Base-by-base conservation (phyloP, 2,888 invertebrate species). In the Priocnemis perturbator region DNA sequence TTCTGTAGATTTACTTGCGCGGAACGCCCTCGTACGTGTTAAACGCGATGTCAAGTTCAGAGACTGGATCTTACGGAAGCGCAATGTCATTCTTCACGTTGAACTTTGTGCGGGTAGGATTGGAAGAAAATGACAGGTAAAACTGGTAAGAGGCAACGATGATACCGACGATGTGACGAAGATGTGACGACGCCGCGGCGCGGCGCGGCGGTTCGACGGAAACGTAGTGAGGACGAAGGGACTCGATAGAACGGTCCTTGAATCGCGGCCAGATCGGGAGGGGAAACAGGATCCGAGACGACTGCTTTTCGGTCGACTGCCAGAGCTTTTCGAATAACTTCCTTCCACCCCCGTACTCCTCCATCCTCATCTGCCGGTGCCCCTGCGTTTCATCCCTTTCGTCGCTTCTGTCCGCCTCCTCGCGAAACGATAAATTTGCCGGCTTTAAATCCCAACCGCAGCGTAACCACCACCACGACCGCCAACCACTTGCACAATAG, bases 351-450 rank as follows among this genome's bases (percentile, higher is more conserved):
- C 37, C 57, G 48, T 20, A 44, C 48, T 58, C 19, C 55, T 11
- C 30, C 19, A 4, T 20, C 60, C 21, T 62, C 57, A 26, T 62
- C 56, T 50, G 20, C 52, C 47, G 50, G 47, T 59, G 56, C 53
- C 14, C 23, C 60, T 21, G 50, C 63, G 63, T 56, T 68, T 73
- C 77, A 74, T 79, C 74, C 73, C 73, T 79, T 79, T 79, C 77
- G 75, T 73, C 75, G 75, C 69, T 78, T 73, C 74, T 74, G 73
- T 78, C 78, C 79, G 77, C 81, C 81, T 78, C 72, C 68, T 77
- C 72, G 74, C 73, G 68, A 44, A 65, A 81, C 84, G 77, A 86
- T 86, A 86, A 84, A 86, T 86, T 85, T 84, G 66, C 79, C 76
- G 69, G 76, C 80, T 84, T 82, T 82, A 84, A 84, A 83, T 83